Conservation (phyloP, 2,888 invertebrate species). For the Drosophila recens region DNA sequence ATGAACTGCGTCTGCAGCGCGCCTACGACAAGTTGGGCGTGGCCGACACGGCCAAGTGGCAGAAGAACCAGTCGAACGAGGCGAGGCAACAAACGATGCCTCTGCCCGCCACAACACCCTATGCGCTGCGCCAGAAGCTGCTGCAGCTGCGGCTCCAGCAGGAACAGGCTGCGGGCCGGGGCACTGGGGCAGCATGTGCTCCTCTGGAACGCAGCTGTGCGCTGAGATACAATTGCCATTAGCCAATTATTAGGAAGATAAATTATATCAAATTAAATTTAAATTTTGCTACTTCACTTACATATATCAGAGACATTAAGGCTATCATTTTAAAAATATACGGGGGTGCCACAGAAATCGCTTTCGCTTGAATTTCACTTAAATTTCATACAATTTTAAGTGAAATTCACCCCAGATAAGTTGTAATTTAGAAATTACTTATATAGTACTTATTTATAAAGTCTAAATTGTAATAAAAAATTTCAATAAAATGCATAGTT, state of each 20-base stretch:
- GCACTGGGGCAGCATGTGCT: conserved; percentile 56
- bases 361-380: no score
- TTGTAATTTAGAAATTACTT: no score
- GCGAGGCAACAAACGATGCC: conserved; percentile 36
- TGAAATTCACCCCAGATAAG: no score
- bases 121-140: conserved; percentile 64
- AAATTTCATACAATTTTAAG: no score
- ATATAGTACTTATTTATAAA: no score
- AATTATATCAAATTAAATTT: not conserved
- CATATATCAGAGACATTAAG: not conserved
- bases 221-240: conserved; percentile 46
- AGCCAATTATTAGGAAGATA: not conserved
- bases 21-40: conserved; percentile 55
- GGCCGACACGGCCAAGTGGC: conserved; percentile 42
- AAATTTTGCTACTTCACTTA: not conserved
- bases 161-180: conserved; percentile 44
- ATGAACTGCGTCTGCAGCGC: conserved; percentile 64
- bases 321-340: no score
- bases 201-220: conserved; percentile 66
- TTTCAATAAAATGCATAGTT: no score
- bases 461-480: no score
- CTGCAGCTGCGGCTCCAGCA: conserved; percentile 52
- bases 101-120: conserved; percentile 45
- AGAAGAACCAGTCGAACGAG: conserved; percentile 59
- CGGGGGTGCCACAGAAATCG: no score